Base-by-base conservation (phyloP, 2,888 invertebrate genomes). In the Herminia tarsipennalis region DNA sequence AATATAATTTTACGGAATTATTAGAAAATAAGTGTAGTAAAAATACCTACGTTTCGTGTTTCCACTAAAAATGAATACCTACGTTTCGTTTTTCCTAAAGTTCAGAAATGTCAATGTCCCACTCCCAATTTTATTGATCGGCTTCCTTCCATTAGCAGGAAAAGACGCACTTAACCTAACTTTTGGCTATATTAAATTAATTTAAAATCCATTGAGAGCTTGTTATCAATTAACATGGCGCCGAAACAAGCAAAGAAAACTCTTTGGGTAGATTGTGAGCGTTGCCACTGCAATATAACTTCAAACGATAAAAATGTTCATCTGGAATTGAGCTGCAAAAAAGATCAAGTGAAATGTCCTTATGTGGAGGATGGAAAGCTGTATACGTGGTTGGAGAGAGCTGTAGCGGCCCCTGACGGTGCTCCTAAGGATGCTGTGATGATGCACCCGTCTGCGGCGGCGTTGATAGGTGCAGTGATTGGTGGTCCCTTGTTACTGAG, bases 231-330 rank as follows among this genome's bases (percentile, higher is more conserved):
- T 39, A 51, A 45, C 8, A 83, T 81, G 78, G 75, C 89, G 5
- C 89, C 88, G 17, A 94, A 93, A 82, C 73, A 77, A 44, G 83
- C 81, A 40, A 94, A 93, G 72, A 91, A 90, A 48, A 86, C 92
- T 1, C 73, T 89, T 3, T 95, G 95, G 94, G 85, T 92, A 12
- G 92, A 92, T 39, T 95, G 95, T 72, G 94, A 94, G 28, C 87
- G 82, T 24, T 95, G 95, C 70, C 78, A 84, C 2, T 86, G 90
- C 32, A 89, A 79, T 53, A 74, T 95, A 70, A 79, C 92, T 36
- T 87, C 91, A 27, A 95, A 93, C 73, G 94, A 95, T 62, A 81
- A 87, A 56, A 88, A 92, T 38, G 54, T 75, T 52, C 95, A 95
- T 56, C 52, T 79, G 28, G 88, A 87, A 46, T 70, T 78, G 21